Evolutionary conservation across 2,888 invertebrate genomes (phyloP).

Genomic region (Ormyrus thymus): DNA sequence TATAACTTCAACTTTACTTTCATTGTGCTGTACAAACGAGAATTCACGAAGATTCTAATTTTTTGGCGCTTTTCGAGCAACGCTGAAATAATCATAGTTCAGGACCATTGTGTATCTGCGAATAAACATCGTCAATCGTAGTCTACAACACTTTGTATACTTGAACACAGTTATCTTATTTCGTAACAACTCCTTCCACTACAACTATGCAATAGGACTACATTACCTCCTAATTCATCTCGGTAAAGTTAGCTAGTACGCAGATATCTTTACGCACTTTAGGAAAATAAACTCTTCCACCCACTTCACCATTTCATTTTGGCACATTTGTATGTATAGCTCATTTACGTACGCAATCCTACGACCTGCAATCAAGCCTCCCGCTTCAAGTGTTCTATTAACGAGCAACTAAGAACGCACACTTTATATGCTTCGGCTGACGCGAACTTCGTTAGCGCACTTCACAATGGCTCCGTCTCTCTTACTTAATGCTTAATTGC

Average conservation of each 20-base stretch:
- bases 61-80: conserved; percentile 8
- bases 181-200: conserved; percentile 3
- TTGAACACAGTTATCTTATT: conserved; percentile 14
- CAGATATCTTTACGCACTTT: not conserved
- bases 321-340: conserved; percentile 49
- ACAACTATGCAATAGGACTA: not conserved
- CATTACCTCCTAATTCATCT: not conserved
- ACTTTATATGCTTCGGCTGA: not conserved
- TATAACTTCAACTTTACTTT: conserved; percentile 16
- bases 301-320: conserved; percentile 40
- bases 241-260: conserved; percentile 2
- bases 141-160: conserved; percentile 24
- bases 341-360: not conserved
- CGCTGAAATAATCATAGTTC: conserved; percentile 20
- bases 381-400: not conserved
- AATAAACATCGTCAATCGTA: conserved; percentile 19
- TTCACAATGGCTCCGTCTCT: too few relatives aligned
- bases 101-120: conserved; percentile 19
- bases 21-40: conserved; percentile 8
- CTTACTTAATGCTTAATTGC: not conserved
- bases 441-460: too few relatives aligned
- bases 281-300: conserved; percentile 29
- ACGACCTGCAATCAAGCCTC: not conserved
- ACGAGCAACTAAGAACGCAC: conserved; percentile 5
- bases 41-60: conserved; percentile 11